Base-by-base conservation (phyloP, 2,113 vertebrate species). In the Dipodomys stephensi region DNA sequence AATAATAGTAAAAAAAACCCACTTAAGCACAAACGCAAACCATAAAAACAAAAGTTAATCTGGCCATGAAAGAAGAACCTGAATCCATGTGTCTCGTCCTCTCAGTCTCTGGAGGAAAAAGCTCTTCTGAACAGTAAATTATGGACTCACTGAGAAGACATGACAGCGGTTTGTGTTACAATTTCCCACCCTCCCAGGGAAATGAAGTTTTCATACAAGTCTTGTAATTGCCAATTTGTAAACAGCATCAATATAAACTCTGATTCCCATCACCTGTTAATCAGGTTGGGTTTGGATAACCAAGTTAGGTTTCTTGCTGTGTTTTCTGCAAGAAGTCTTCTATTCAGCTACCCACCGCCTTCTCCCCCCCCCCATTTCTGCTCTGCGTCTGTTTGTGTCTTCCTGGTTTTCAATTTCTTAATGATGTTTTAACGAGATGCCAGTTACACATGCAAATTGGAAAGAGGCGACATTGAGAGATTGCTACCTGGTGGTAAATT, bases 401-500 rank as follows among this genome's bases (percentile, higher is more conserved):
- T 98, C 96, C 95, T 95, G 94, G 72, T 96, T 97, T 97, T 92
- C 97, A 94, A 94, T 92, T 97, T 98, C 95, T 62, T 97, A 98
- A 97, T 95, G 96, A 98, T 98, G 94, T 98, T 98, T 97, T 97
- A 98, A 98, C 97, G 92, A 98, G 97, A 95, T 95, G 97, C 84
- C 96, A 98, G 98, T 98, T 98, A 98, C 96, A 46, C 83, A 98
- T 97, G 97, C 96, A 98, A 97, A 98, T 98, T 96, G 85, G 94
- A 95, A 97, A 93, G 86, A 97, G 94, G 20, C 30, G 96, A 97
- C 97, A 92, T 88, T 95, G 98, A 98, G 95, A 96, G 94, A 97
- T 97, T 97, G 96, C 92, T 96, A 96, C 95, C 96, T 97, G 93
- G 95, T 96, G 92, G 92, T 95, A 96, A 97, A 97, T 96, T 96